Conservation (phyloP, 1,140 invertebrate species). For the Odontomachus brunneus region DNA sequence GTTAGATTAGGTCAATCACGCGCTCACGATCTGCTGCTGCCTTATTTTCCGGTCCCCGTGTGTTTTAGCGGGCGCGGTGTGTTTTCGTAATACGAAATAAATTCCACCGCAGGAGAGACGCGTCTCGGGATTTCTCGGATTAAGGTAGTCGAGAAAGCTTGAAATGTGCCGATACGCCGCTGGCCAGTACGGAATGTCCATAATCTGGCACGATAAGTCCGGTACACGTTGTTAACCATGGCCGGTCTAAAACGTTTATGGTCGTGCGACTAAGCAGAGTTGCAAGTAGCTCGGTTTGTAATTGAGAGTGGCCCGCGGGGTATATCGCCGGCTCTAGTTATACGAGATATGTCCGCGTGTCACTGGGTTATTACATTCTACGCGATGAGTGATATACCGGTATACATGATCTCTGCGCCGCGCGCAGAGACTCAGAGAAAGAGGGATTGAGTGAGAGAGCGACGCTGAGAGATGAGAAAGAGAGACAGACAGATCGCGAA, state of each 20-base stretch:
- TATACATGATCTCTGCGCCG: conserved; percentile 35
- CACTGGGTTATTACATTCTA: conserved; percentile 52
- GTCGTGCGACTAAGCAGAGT: conserved; percentile 48
- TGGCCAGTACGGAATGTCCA: conserved; percentile 1
- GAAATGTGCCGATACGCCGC: not conserved
- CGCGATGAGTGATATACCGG: conserved; percentile 51
- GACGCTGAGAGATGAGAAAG: not conserved
- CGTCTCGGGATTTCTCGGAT: too few relatives aligned
- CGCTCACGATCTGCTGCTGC: too few relatives aligned
- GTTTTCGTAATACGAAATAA: not conserved
- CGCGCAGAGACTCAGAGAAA: not conserved
- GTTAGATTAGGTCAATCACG: too few relatives aligned
- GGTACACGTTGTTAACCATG: conserved; percentile 39
- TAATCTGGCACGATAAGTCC: conserved; percentile 28
- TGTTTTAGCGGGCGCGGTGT: too few relatives aligned
- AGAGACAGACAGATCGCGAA: not conserved
- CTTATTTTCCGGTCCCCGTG: too few relatives aligned
- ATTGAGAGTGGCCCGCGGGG: conserved; percentile 49
- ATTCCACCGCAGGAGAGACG: too few relatives aligned
- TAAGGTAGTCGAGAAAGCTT: too few relatives aligned
- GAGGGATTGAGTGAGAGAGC: not conserved
- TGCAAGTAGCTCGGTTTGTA: conserved; percentile 43
- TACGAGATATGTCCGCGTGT: conserved; percentile 55
- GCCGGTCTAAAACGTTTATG: conserved; percentile 57
- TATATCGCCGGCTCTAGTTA: conserved; percentile 36